Evolutionary conservation across 2,797 vertebrate species (phyloP), one percentile per base, ranked within the genome.

Genomic region (Crenichthys baileyi): DNA sequence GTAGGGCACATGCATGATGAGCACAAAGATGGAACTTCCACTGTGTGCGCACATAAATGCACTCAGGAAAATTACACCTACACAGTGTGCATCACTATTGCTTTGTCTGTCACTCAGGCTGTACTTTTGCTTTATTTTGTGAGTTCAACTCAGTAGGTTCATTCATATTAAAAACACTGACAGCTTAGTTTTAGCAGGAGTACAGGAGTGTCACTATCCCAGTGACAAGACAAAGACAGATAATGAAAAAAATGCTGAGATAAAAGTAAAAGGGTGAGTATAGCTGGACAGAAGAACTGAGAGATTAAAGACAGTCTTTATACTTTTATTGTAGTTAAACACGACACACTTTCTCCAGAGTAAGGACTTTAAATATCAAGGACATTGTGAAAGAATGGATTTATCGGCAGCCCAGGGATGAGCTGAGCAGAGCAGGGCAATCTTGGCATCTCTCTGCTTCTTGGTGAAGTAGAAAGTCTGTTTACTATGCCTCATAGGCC

Each of bases 401-500:
- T 89, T 85, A 88, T 85, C 82, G 71, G 77, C 77, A 84, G 55
- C 63, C 63, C 82, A 81, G 58, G 89, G 81, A 87, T 82, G 53
- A 91, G 68, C 78, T 74, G 72, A 88, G 83, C 51, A 78, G 79
- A 82, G 71, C 79, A 61, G 44, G 44, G 70, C 79, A 86, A 78
- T 85, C 76, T 87, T 89, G 83, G 86, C 86, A 90, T 85, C 76
- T 84, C 53, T 78, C 51, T 82, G 73, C 76, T 76, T 90, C 81
- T 71, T 92, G 90, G 94, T 94, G 89, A 94, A 92, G 88, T 90
- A 88, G 88, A 82, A 81, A 93, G 84, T 90, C 90, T 83, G 84
- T 77, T 77, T 88, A 60, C 86, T 89, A 79, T 82, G 84, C 81
- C 83, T 93, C 77, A 53, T 63, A 88, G 85, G 89, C 85, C 84